phyloP scores from a whole-genome alignment of 2,113 vertebrate species.

The Callospermophilus lateralis region DNA sequence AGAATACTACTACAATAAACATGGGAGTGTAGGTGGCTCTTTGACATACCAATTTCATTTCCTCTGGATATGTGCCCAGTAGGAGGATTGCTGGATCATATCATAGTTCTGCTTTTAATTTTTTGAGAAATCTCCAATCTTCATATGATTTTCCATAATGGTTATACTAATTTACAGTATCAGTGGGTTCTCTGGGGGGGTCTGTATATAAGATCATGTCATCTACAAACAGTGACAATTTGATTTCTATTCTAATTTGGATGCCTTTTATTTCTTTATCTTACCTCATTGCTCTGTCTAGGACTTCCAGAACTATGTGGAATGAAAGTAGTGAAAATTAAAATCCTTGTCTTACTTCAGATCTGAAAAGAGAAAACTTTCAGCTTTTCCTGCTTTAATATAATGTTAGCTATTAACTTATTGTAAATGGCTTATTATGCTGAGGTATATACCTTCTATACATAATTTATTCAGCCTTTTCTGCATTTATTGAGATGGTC shows the following conservation, averaged over 20 bases:
- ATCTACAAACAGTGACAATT: background rate
- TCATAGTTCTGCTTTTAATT: background rate
- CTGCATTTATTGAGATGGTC: background rate
- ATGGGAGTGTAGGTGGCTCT: background rate
- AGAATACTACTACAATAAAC: background rate
- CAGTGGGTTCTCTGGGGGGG: background rate
- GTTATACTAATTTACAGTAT: background rate
- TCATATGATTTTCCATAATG: background rate
- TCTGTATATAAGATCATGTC: background rate
- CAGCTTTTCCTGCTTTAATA: background rate
- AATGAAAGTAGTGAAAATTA: background rate
- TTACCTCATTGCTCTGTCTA: background rate
- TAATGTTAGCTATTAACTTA: background rate
- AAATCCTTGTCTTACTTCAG: background rate
- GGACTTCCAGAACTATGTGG: background rate
- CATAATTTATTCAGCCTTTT: background rate
- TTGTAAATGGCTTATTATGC: background rate
- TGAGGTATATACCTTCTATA: background rate
- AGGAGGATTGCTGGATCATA: background rate
- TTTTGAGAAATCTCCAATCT: background rate
- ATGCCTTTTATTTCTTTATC: background rate
- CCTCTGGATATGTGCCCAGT: background rate
- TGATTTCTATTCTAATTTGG: background rate
- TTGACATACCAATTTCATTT: background rate
- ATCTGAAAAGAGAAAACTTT: background rate